Evolutionary conservation across 2,888 invertebrate genomes (phyloP).

Genomic region (Abscondita cerata): DNA sequence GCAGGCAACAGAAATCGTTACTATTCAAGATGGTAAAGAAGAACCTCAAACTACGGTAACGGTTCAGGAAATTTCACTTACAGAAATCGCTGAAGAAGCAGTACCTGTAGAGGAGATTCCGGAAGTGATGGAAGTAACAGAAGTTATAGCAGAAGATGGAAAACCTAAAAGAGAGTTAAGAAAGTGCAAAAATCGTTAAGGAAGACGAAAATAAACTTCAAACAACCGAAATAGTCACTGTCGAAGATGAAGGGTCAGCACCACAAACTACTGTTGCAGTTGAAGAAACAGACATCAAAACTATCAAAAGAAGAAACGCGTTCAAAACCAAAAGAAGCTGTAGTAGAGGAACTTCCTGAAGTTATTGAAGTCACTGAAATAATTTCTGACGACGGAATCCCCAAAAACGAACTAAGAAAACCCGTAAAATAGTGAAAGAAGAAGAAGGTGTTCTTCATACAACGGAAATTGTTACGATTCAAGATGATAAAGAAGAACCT

Average conservation of each 20-base stretch:
- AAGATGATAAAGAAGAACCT: slow-evolving; percentile 49
- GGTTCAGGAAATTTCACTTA: slow-evolving; percentile 18
- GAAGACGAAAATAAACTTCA: slow-evolving; percentile 51
- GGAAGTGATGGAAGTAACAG: slow-evolving; percentile 21
- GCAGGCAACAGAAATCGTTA: slow-evolving; percentile 57
- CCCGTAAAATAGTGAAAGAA: slow-evolving; percentile 50
- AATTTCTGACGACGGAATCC: slow-evolving; percentile 43
- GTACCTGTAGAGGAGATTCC: slow-evolving; percentile 42
- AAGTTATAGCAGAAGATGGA: slow-evolving; percentile 5
- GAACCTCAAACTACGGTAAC: slow-evolving; percentile 39
- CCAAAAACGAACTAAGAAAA: slow-evolving; percentile 48
- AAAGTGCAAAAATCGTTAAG: slow-evolving; percentile 58
- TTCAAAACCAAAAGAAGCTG: slow-evolving; percentile 35
- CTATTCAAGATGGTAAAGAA: slow-evolving; percentile 47
- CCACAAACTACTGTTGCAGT: slow-evolving; percentile 3
- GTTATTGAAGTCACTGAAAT: slow-evolving; percentile 44
- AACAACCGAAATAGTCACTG: slow-evolving; percentile 9
- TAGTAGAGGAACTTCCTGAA: slow-evolving; percentile 51
- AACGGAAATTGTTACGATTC: slow-evolving; percentile 48
- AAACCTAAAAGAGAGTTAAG: slow-evolving; percentile 43
- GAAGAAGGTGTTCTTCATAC: slow-evolving; percentile 44
- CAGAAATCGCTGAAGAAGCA: slow-evolving; percentile 20
- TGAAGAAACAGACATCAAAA: slow-evolving; percentile 46
- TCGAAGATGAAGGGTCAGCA: background rate
- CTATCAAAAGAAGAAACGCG: slow-evolving; percentile 36